Percentiles rank a stretch among this genome's conserved stretches.
Evolutionary conservation across 2,797 vertebrate genomes (phyloP).

Genomic region (Apogon hyalosoma): DNA sequence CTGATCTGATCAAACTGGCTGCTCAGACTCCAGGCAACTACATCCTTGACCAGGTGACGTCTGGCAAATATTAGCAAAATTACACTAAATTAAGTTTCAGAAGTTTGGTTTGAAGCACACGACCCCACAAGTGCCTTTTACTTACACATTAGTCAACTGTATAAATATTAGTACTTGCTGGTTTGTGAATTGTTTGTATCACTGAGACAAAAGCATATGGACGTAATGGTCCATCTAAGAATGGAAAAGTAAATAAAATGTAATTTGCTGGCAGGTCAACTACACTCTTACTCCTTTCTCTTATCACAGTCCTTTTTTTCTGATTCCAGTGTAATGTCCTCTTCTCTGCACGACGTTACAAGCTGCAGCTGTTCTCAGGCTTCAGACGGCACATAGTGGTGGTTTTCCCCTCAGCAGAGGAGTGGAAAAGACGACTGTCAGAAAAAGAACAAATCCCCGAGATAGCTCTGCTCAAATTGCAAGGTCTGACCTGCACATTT

Average conservation of each 20-base stretch:
- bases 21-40: constrained; percentile 88
- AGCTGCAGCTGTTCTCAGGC: constrained; percentile 88
- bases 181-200: too few relatives aligned
- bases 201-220: too few relatives aligned
- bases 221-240: not conserved
- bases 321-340: constrained; percentile 88
- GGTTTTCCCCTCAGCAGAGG: constrained; percentile 86
- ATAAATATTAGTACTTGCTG: too few relatives aligned
- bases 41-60: constrained; percentile 91
- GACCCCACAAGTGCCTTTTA: too few relatives aligned
- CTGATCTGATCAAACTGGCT: constrained; percentile 88
- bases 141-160: too few relatives aligned
- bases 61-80: too few relatives aligned
- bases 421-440: constrained; percentile 88
- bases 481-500: constrained; percentile 80
- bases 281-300: not conserved
- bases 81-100: too few relatives aligned
- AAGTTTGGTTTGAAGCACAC: too few relatives aligned
- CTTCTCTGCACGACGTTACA: constrained; percentile 89
- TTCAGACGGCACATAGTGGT: constrained; percentile 87
- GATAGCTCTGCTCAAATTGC: constrained; percentile 90
- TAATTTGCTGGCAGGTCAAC: too few relatives aligned
- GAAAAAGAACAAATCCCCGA: constrained; percentile 85
- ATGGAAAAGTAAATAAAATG: not conserved
- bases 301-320: not conserved